Evolutionary conservation across 2,797 vertebrate species (phyloP), one percentile per base, ranked within the genome.

Genomic region (Apodemus agrarius): DNA sequence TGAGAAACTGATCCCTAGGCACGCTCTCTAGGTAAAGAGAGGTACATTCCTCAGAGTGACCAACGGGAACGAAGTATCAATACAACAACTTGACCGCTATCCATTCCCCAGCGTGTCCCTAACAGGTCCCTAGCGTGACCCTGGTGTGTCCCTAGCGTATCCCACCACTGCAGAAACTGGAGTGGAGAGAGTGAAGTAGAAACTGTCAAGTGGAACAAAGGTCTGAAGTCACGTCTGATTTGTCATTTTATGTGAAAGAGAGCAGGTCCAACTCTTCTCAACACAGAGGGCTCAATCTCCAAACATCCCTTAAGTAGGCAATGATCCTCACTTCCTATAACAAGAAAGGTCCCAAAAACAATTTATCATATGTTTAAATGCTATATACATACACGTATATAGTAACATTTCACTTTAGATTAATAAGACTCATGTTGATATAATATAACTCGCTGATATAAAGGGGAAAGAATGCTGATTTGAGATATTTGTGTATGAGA

Each of bases 291-390:
- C 59, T 61, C 13, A 31, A 69, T 84, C 69, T 61, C 37, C 83
- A 79, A n/a, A 16, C 65, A 34, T 78, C 76, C 84, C 0, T 57
- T 57, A 72, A 65, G 8, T 26, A 81, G 43, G 22, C 52, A 65
- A 78, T 0, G 12, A 63, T 43, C 9, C 24, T 3, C 37, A 69
- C 6, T 79, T 40, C 61, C 46, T 59, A 52, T 0, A 84, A 54
- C 46, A 29, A 85, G 79, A 93, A 93, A 67, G 40, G 34, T 72
- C 0, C 40, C 72, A 31, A 89, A 94, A 95, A 91, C 40, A 57
- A 72, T 43, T n/a, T 57, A 52, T 40, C 57, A 40, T 29, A 34
- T 10, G 76, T 40, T 79, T 83, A 37, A 34, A 59, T 4, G 34
- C 43, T n/a, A 54, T 24, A 61, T 74, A 3, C 65, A 6, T 29